A percentile compares a stretch with the other conserved stretches of the same genome.
These are phyloP conservation scores for Lichenostomus cassidix DNA, from an alignment of 2,113 vertebrate species.

Conservation along the genomic window DNA sequence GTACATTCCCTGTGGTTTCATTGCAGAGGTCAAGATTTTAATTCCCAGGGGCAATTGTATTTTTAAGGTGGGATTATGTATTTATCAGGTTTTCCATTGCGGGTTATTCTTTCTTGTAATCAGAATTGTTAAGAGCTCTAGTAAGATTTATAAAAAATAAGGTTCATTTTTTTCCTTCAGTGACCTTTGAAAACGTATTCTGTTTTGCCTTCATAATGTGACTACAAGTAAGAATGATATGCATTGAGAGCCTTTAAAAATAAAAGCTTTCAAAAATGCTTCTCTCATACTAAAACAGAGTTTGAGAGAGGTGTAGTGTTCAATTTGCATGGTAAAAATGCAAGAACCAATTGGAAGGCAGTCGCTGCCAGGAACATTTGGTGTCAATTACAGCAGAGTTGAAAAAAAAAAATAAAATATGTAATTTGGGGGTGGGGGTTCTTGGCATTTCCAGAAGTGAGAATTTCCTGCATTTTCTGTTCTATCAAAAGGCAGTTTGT, in stretches of 20 bases:
- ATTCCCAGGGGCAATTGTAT: neutral
- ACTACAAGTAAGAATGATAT: neutral
- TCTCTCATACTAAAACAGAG: neutral
- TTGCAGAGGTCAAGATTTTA: neutral
- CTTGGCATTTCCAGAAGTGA: constrained; percentile 21
- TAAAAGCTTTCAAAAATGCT: neutral
- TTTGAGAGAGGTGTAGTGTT: neutral
- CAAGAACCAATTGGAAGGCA: constrained; percentile 17
- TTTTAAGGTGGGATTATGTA: neutral
- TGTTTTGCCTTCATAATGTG: neutral
- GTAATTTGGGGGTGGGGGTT: neutral
- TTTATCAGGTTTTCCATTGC: neutral
- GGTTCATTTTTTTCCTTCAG: neutral
- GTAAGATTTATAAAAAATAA: neutral
- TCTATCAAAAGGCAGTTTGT: constrained; percentile 20
- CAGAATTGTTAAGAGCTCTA: neutral
- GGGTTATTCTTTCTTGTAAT: neutral
- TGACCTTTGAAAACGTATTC: neutral
- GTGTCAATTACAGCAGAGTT: constrained; percentile 36
- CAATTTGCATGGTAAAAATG: constrained; percentile 16
- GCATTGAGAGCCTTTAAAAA: neutral
- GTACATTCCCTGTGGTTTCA: neutral
- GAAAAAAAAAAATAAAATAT: neutral
- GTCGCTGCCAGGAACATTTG: constrained; percentile 52
- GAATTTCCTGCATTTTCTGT: constrained; percentile 34